phyloP scores from a whole-genome alignment of 1,140 invertebrate genomes.

The Heliothis subflexa region DNA sequence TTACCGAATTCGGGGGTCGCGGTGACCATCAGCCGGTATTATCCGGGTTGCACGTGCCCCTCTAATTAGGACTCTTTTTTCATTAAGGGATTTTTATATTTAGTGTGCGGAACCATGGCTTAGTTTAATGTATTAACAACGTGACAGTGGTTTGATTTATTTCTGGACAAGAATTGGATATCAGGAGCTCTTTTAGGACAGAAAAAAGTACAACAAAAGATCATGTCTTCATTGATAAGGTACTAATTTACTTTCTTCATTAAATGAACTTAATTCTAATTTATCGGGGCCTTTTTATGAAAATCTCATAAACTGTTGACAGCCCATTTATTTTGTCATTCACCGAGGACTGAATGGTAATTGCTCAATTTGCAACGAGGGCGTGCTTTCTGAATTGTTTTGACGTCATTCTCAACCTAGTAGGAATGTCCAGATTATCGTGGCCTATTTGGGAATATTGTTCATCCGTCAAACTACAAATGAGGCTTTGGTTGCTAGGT shows the following conservation, averaged over 20 bases:
- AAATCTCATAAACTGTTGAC: neutral
- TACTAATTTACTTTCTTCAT: too few species aligned
- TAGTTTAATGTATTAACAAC: too few species aligned
- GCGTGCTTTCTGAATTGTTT: neutral
- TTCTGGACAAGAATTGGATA: too few species aligned
- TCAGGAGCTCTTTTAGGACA: too few species aligned
- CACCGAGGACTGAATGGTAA: neutral
- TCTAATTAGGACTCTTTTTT: slow-evolving; percentile 19
- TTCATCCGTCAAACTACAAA: neutral
- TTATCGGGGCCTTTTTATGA: neutral
- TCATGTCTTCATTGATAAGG: too few species aligned
- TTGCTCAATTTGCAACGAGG: neutral
- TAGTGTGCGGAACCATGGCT: too few species aligned
- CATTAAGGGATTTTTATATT: neutral
- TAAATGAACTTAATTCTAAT: too few species aligned
- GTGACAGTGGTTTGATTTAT: too few species aligned
- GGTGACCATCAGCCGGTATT: neutral
- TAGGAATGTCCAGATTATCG: neutral
- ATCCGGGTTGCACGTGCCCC: slow-evolving; percentile 36
- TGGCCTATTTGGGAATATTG: neutral
- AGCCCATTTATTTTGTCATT: neutral
- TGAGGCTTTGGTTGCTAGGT: neutral
- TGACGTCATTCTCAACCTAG: neutral
- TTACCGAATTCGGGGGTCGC: slow-evolving; percentile 19
- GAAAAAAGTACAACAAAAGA: too few species aligned